Percentiles rank a stretch among this genome's conserved stretches.
These are phyloP conservation scores for Drosophila nikananu DNA, from an alignment of 1,140 invertebrate species.

Conservation along the genomic window DNA sequence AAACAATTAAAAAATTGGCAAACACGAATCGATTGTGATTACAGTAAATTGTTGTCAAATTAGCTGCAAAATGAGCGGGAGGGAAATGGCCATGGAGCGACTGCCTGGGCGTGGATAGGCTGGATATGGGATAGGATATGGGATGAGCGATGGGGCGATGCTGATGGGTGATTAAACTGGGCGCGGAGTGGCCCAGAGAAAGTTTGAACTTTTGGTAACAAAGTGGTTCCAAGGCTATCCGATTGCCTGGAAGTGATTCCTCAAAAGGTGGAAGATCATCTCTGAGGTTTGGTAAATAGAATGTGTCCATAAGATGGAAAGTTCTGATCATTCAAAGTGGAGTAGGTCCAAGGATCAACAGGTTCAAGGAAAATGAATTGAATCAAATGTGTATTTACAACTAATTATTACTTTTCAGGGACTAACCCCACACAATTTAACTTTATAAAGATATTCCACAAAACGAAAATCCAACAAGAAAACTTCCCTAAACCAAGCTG, in stretches of 20 bases:
- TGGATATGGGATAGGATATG: conserved; percentile 16
- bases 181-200: conserved; percentile 50
- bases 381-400: neutral
- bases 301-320: conserved; percentile 14
- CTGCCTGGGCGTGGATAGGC: conserved; percentile 31
- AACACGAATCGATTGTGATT: conserved; percentile 85
- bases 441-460: neutral
- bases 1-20: conserved; percentile 85
- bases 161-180: conserved; percentile 38
- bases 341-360: conserved; percentile 8
- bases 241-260: conserved; percentile 26
- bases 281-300: neutral
- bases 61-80: conserved; percentile 76
- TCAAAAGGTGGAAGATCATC: conserved; percentile 16
- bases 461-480: neutral
- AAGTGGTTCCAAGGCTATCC: conserved; percentile 27
- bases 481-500: conserved; percentile 28
- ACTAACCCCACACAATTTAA: neutral
- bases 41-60: conserved; percentile 85
- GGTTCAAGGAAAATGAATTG: neutral
- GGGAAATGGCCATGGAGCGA: conserved; percentile 4
- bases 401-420: neutral
- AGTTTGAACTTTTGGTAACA: conserved; percentile 56
- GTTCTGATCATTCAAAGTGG: conserved; percentile 7
- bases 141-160: conserved; percentile 25